phyloP scores from a whole-genome alignment of 2,797 vertebrate genomes.

The Cirrhinus molitorella region DNA sequence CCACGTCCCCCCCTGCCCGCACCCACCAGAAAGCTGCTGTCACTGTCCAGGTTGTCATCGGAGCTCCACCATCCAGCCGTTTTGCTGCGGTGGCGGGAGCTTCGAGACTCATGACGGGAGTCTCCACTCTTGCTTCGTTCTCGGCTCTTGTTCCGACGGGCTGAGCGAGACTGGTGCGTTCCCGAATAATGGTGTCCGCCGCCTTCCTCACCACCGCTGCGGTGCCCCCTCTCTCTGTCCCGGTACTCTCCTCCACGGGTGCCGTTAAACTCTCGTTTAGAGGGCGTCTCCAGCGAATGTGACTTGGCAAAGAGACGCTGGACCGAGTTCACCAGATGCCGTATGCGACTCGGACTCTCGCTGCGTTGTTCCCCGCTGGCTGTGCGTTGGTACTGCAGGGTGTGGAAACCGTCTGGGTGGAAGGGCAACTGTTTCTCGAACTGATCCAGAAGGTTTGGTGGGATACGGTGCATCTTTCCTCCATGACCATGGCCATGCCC shows the following conservation, averaged over 20 bases:
- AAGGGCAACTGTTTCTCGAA: slow-evolving; percentile 97
- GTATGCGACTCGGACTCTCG: slow-evolving; percentile 97
- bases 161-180: slow-evolving; percentile 84
- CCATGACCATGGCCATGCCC: slow-evolving; percentile 61
- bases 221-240: slow-evolving; percentile 75
- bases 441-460: slow-evolving; percentile 93
- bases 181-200: slow-evolving; percentile 85
- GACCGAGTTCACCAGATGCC: slow-evolving; percentile 98
- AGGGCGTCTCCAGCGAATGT: slow-evolving; percentile 94
- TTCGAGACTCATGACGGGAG: slow-evolving; percentile 75
- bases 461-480: slow-evolving; percentile 93
- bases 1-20: slow-evolving; percentile 76
- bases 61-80: slow-evolving; percentile 99
- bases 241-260: slow-evolving; percentile 78
- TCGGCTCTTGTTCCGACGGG: slow-evolving; percentile 80
- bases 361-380: slow-evolving; percentile 87
- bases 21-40: slow-evolving; percentile 92
- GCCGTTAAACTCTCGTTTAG: slow-evolving; percentile 94
- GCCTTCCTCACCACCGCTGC: slow-evolving; percentile 81
- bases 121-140: slow-evolving; percentile 85
- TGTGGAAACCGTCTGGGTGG: slow-evolving; percentile 98
- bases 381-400: slow-evolving; percentile 94
- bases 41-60: slow-evolving; percentile 98
- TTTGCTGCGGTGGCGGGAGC: slow-evolving; percentile 81
- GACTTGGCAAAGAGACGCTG: slow-evolving; percentile 99